Conservation (phyloP, 2,888 invertebrate species). For the Gastracanthus pulcherrimus region DNA sequence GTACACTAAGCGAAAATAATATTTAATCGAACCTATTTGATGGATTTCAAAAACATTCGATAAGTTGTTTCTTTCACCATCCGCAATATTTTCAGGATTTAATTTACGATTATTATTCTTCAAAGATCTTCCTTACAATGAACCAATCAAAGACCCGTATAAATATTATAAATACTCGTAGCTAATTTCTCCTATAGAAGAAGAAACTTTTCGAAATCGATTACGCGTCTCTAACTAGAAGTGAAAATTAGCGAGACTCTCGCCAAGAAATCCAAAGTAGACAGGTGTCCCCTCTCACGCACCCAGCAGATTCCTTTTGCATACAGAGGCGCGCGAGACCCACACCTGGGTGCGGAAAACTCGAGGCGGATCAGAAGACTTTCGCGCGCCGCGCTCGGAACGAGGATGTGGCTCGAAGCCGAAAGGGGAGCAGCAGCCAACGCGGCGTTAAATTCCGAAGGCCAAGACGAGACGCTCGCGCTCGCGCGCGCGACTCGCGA, state of each 20-base stretch:
- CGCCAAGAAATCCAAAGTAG: conserved; percentile 25
- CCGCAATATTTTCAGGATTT: too few relatives aligned
- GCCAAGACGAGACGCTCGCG: neutral
- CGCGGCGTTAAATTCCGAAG: conserved; percentile 27
- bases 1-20: too few relatives aligned
- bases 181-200: neutral
- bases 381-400: neutral
- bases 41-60: too few relatives aligned
- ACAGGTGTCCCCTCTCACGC: neutral
- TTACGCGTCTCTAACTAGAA: neutral
- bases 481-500: neutral
- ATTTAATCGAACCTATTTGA: too few relatives aligned
- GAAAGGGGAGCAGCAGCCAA: neutral
- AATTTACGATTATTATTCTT: too few relatives aligned
- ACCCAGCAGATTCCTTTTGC: neutral
- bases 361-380: neutral
- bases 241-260: conserved; percentile 31
- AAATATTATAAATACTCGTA: too few relatives aligned
- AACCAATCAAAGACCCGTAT: too few relatives aligned
- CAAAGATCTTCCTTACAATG: too few relatives aligned
- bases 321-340: neutral
- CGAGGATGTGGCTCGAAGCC: neutral
- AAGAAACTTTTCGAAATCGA: conserved; percentile 9
- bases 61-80: too few relatives aligned
- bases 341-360: neutral